Evolutionary conservation across 2,797 vertebrate species (phyloP), one percentile per base, ranked within the genome.

Genomic region (Nyctalus aviator): DNA sequence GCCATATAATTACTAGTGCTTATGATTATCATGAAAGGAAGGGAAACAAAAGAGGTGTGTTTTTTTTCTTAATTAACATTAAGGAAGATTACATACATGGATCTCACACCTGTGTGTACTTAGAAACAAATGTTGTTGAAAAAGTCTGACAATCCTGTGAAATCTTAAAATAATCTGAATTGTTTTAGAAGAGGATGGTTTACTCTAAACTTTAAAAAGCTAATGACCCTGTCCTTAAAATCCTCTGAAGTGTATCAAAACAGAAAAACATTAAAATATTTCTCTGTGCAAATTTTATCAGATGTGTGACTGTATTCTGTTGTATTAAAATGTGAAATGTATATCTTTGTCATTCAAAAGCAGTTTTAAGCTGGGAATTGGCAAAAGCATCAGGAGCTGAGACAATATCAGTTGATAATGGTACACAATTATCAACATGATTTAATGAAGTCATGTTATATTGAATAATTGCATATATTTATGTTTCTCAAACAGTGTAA

Each of bases 211-310:
- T 89, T 87, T 53, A 94, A 73, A 75, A 89, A 93, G 62, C 57
- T 75, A 73, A 69, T 91, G 76, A 92, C 37, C n/a, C 53, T 78
- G 55, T 94, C 84, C 85, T 95, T 84, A 78, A 84, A 96, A 92
- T 76, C 21, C 95, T 89, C 81, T 89, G 46, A 96, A 86, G 25
- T 95, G 59, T 92, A 94, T 93, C 96, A 84, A 95, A 95, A 77
- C 27, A 95, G 78, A 77, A 96, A 91, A 94, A 68, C 78, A 91
- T 90, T 92, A 84, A 96, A 84, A 89, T 88, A 6, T 92, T 79
- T 95, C 84, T 97, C 18, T 95, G 83, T 93, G 72, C 37, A 82
- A 57, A 82, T 71, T 90, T 66, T 93, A 84, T 82, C 62, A 95
- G 44, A 76, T 76, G 50, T 92, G 53, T 94, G 85, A 90, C 62